A percentile compares a stretch with the other conserved stretches of the same genome.
phyloP scores from a whole-genome alignment of 1,140 invertebrate genomes.

The Apis cerana region DNA sequence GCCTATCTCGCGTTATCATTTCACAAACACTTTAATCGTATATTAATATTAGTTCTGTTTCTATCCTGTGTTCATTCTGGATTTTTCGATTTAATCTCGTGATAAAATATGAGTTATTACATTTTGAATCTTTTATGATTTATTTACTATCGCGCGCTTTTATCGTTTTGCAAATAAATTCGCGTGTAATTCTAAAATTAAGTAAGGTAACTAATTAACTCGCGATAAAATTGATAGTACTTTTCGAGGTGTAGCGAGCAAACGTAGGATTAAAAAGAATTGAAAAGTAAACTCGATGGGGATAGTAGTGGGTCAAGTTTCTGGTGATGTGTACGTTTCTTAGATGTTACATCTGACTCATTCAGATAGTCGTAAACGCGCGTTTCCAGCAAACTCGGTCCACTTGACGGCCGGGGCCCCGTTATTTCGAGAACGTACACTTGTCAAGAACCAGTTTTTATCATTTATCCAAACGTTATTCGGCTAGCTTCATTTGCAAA shows the following conservation, averaged over 20 bases:
- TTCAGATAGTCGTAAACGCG: constrained; percentile 46
- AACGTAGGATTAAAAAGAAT: neutral
- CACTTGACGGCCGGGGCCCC: constrained; percentile 35
- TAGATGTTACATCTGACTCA: constrained; percentile 11
- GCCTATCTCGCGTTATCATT: neutral
- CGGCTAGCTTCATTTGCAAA: constrained; percentile 58
- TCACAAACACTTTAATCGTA: neutral
- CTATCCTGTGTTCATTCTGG: too few species aligned
- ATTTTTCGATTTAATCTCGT: neutral
- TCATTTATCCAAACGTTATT: constrained; percentile 61
- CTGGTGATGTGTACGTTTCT: neutral
- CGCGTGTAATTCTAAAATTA: neutral
- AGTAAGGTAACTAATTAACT: neutral
- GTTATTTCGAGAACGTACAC: constrained; percentile 59
- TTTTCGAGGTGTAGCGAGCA: neutral
- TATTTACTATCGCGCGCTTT: neutral
- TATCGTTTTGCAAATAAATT: neutral
- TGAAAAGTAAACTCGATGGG: neutral
- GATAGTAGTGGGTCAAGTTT: constrained; percentile 38
- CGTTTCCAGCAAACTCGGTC: constrained; percentile 26
- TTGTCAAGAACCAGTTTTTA: constrained; percentile 63
- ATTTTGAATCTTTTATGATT: neutral
- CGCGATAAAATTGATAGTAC: neutral
- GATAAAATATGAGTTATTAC: neutral
- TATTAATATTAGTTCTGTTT: too few species aligned